A percentile compares a stretch with the other conserved stretches of the same genome.
These are phyloP conservation scores for Uloborus plumipes DNA, from an alignment of 2,888 invertebrate species.

Conservation along the genomic window DNA sequence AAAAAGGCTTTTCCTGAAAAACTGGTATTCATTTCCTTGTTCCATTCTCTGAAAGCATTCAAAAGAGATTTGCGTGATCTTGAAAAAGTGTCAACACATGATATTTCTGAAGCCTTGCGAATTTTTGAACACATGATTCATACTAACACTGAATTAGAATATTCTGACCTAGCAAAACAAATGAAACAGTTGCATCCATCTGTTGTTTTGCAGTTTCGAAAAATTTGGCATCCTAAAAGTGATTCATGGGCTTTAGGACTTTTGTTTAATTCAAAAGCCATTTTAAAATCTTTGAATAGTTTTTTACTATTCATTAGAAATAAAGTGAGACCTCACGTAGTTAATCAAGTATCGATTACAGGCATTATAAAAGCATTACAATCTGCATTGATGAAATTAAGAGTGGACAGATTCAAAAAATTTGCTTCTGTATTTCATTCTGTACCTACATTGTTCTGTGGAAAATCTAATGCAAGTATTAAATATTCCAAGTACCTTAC, in stretches of 20 bases:
- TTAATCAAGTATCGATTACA: constrained; percentile 19
- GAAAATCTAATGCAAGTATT: not conserved
- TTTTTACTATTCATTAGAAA: constrained; percentile 21
- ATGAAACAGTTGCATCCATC: constrained; percentile 16
- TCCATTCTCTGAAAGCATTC: constrained; percentile 40
- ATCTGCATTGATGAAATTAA: not conserved
- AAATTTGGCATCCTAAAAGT: constrained; percentile 28
- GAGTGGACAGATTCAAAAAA: constrained; percentile 34
- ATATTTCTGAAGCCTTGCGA: constrained; percentile 12
- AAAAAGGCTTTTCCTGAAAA: constrained; percentile 29
- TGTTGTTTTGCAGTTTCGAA: constrained; percentile 12
- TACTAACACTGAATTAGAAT: constrained; percentile 29
- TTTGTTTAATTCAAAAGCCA: constrained; percentile 24
- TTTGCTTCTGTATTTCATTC: constrained; percentile 25
- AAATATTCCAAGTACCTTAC: constrained; percentile 42
- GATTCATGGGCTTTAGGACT: constrained; percentile 28
- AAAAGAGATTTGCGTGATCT: constrained; percentile 33
- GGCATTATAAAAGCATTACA: constrained; percentile 12
- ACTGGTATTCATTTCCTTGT: constrained; percentile 23
- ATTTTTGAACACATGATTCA: constrained; percentile 43
- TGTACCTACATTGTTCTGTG: not conserved
- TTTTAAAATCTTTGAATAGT: constrained; percentile 37
- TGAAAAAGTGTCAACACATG: constrained; percentile 11
- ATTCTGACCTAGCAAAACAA: constrained; percentile 26
- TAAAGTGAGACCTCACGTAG: constrained; percentile 17